Evolutionary conservation across 2,888 invertebrate species (phyloP).

Genomic region (Trissolcus brochymenae): DNA sequence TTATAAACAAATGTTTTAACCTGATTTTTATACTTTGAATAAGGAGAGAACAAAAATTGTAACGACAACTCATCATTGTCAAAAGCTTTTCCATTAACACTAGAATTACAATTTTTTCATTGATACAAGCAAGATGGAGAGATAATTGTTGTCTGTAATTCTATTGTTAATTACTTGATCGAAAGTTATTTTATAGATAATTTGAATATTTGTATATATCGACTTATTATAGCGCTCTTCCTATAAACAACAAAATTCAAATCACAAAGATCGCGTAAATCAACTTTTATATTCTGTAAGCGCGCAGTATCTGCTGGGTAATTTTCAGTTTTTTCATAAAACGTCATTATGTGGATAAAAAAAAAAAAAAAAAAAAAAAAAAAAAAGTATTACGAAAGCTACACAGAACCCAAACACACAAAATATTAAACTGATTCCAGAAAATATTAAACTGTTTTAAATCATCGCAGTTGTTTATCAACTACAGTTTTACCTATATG

Average conservation of each 20-base stretch:
- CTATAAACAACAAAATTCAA: constrained; percentile 4
- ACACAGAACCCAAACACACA: background rate
- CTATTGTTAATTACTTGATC: too few relatives aligned
- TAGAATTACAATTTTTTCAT: too few relatives aligned
- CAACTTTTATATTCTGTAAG: constrained; percentile 1
- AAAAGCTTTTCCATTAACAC: too few relatives aligned
- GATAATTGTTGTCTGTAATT: too few relatives aligned
- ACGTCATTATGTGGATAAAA: background rate
- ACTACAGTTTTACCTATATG: background rate
- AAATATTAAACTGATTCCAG: background rate
- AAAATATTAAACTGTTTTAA: constrained; percentile 8
- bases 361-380: background rate
- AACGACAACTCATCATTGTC: too few relatives aligned
- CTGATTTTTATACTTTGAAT: too few relatives aligned
- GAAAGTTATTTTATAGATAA: too few relatives aligned
- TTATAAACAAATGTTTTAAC: too few relatives aligned
- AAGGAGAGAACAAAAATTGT: too few relatives aligned
- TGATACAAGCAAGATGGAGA: too few relatives aligned
- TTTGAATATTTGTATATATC: too few relatives aligned
- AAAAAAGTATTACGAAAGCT: constrained; percentile 2
- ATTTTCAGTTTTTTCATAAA: background rate
- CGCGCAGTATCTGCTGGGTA: background rate
- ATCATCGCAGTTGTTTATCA: constrained; percentile 3
- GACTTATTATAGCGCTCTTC: constrained; percentile 3
- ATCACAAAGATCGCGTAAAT: constrained; percentile 2